phyloP scores from a whole-genome alignment of 64 coral and sea anemone genomes.

The Porites australiensis region DNA sequence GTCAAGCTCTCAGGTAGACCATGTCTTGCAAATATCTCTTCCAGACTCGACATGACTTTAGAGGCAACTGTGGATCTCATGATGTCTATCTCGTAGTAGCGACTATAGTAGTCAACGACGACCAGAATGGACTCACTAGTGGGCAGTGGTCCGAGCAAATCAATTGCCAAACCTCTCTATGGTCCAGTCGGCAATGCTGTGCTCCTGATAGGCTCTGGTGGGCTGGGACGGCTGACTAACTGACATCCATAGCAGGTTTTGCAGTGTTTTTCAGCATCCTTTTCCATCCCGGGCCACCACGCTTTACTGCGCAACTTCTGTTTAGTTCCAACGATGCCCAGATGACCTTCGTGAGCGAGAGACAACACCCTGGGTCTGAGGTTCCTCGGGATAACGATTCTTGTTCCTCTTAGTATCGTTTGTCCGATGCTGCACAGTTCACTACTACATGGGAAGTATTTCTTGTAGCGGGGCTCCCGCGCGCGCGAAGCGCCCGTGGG shows the following conservation, averaged over 20 bases:
- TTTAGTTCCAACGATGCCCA: too few species aligned
- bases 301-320: background rate
- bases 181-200: conserved; percentile 13
- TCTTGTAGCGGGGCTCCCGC: too few species aligned
- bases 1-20: background rate
- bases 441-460: too few species aligned
- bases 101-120: conserved; percentile 12
- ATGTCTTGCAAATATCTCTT: background rate
- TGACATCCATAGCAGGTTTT: conserved; percentile 12
- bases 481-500: too few species aligned
- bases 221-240: background rate
- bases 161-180: conserved; percentile 3
- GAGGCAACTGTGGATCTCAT: background rate
- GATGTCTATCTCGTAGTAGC: conserved; percentile 22
- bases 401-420: too few species aligned
- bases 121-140: background rate
- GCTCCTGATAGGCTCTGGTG: background rate
- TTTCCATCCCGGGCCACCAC: conserved; percentile 54
- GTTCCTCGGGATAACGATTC: too few species aligned
- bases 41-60: background rate
- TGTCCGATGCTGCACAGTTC: too few species aligned
- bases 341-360: too few species aligned
- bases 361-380: too few species aligned
- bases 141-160: conserved; percentile 16
- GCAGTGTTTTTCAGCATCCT: conserved; percentile 39